phyloP scores from a whole-genome alignment of 2,888 invertebrate species.

The Teleogryllus oceanicus region DNA sequence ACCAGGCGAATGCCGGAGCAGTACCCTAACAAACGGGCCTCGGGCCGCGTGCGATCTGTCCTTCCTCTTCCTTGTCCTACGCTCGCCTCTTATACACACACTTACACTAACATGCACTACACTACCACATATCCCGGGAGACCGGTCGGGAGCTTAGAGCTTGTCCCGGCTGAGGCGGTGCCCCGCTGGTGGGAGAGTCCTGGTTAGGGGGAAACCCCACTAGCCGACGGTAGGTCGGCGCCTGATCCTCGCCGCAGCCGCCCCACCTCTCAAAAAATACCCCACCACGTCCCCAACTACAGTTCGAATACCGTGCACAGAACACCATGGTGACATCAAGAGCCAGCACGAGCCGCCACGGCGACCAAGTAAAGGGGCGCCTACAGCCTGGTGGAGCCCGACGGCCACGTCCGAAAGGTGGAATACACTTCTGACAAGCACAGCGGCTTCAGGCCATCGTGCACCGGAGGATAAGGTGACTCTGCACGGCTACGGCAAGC shows the following conservation, averaged over 20 bases:
- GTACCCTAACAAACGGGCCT: no score
- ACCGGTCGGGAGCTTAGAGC: no score
- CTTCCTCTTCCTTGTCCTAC: no score
- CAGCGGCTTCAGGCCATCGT: background rate
- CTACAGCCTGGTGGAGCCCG: slow-evolving; percentile 10
- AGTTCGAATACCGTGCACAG: background rate
- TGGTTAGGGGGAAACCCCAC: no score
- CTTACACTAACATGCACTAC: no score
- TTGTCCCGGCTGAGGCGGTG: no score
- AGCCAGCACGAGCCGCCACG: background rate
- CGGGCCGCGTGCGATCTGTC: no score
- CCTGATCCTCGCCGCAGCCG: background rate
- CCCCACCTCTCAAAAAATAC: background rate
- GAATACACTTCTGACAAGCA: background rate
- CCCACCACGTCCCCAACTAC: background rate
- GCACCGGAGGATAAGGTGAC: background rate
- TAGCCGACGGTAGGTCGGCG: no score
- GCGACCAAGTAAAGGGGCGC: background rate
- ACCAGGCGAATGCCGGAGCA: no score
- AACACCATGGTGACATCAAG: background rate
- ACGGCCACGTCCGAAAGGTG: background rate
- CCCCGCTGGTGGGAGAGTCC: no score
- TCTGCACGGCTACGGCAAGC: background rate
- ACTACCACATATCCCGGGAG: no score
- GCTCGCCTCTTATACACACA: no score